Evolutionary conservation across 1,140 invertebrate species (phyloP).

Genomic region (Atta cephalotes): DNA sequence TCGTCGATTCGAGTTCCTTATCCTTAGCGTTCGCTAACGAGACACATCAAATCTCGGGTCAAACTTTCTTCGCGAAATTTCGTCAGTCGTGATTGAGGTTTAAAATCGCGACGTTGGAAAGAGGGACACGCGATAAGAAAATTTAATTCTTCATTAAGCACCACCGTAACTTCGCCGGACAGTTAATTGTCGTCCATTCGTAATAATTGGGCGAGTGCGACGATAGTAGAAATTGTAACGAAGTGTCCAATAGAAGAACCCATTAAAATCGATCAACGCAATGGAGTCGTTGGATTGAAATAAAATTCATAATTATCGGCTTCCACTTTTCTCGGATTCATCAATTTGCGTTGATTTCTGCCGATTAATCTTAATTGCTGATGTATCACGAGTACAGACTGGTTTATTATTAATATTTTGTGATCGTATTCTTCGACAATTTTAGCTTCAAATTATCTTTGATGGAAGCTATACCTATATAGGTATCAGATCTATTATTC

Average conservation of each 20-base stretch:
- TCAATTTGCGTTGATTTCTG: constrained; percentile 41
- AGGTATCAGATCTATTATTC: not conserved
- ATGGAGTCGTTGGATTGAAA: constrained; percentile 37
- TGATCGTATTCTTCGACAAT: not conserved
- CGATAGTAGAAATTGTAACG: constrained; percentile 70
- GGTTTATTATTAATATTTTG: constrained; percentile 37
- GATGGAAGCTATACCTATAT: not conserved
- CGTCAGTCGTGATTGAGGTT: constrained; percentile 78
- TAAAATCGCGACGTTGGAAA: constrained; percentile 70
- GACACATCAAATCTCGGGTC: constrained; percentile 69
- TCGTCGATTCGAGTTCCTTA: constrained; percentile 46
- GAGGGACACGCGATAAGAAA: constrained; percentile 81
- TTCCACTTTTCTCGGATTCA: constrained; percentile 16
- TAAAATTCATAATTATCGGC: constrained; percentile 46
- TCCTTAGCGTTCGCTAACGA: constrained; percentile 65
- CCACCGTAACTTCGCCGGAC: constrained; percentile 67
- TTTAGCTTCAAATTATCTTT: constrained; percentile 1
- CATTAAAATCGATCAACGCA: constrained; percentile 56
- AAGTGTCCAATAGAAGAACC: constrained; percentile 61
- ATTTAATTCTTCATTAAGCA: constrained; percentile 82
- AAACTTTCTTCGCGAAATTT: constrained; percentile 74
- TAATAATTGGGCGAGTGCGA: constrained; percentile 68
- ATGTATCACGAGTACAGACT: not conserved
- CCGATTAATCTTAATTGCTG: constrained; percentile 51
- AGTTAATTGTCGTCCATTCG: constrained; percentile 74